These are phyloP conservation scores for Megalopta genalis DNA, from an alignment of 1,140 invertebrate species.

Conservation along the genomic window DNA sequence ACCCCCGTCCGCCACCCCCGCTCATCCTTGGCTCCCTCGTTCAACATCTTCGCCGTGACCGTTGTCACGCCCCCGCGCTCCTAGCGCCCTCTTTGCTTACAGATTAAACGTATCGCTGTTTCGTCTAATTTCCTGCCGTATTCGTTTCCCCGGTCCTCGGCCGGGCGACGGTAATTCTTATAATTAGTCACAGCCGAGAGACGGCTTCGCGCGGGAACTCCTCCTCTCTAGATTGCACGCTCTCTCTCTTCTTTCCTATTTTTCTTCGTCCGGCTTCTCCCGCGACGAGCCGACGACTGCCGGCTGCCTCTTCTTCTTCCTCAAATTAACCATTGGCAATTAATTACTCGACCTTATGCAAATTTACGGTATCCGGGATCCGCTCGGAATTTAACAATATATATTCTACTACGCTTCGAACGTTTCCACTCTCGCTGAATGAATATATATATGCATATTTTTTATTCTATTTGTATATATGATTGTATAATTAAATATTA, in stretches of 20 bases:
- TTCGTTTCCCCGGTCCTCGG: neutral
- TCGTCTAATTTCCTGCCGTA: slow-evolving; percentile 21
- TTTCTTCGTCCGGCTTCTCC: slow-evolving; percentile 1
- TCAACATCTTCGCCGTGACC: too few relatives aligned
- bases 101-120: slow-evolving; percentile 36
- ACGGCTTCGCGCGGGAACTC: slow-evolving; percentile 6
- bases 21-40: too few relatives aligned
- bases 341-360: neutral
- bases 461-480: too few relatives aligned
- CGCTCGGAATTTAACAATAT: too few relatives aligned
- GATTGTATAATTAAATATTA: too few relatives aligned
- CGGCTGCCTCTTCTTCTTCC: neutral
- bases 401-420: too few relatives aligned
- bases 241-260: neutral
- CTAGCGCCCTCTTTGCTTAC: slow-evolving; percentile 27
- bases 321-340: neutral
- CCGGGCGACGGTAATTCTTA: slow-evolving; percentile 46
- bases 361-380: too few relatives aligned
- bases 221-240: neutral
- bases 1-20: too few relatives aligned
- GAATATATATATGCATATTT: too few relatives aligned
- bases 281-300: neutral
- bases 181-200: slow-evolving; percentile 37
- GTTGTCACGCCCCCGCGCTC: neutral
- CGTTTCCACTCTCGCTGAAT: too few relatives aligned